Base-by-base conservation (phyloP, 2,113 vertebrate species). In the Notothenia coriiceps region DNA sequence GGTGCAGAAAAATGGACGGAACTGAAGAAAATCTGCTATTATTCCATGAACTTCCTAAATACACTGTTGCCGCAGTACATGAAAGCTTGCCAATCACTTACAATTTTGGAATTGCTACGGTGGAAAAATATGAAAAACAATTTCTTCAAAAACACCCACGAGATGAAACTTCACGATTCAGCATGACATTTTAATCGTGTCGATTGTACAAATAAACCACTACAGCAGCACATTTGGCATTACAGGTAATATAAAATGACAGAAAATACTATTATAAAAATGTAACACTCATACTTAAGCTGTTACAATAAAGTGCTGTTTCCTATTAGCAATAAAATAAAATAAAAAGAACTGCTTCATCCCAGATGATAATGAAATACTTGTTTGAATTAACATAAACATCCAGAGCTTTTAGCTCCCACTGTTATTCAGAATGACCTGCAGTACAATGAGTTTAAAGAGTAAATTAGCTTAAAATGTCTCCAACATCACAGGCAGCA, bases 51-150 rank as follows among this genome's bases (percentile, higher is more conserved):
- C 25, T 80, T 55, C 43, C 50, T 70, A 10, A 49, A 75, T 52
- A 74, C 61, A 8, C 54, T 43, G 12, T 59, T 66, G 29, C n/a
- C 6, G 8, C 46, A 68, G 50, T 4, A 14, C 47, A 47, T 64
- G 57, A 74, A 61, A 70, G 67, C 11, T 64, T 67, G 67, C 68
- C 77, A 79, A 12, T 86, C 71, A 65, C 18, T 60, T 29, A 22
- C 74, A 63, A 77, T 15, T n/a, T 43, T n/a, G 9, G 33, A 75
- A 72, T 77, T 75, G 68, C 60, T 70, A 69, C 74, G 13, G 25
- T 5, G 22, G 29, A 43, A 49, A 35, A 63, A 64, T 62, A 17
- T 47, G 55, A 25, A 44, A 43, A 60, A 78, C 61, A 47, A 54
- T 69, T 69, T 83, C 57, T 43, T 73, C 11, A 29, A 59, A 82